A percentile compares a stretch with the other conserved stretches of the same genome.
phyloP scores from a whole-genome alignment of 2,888 invertebrate genomes.

The Balanococcus diminutus region DNA sequence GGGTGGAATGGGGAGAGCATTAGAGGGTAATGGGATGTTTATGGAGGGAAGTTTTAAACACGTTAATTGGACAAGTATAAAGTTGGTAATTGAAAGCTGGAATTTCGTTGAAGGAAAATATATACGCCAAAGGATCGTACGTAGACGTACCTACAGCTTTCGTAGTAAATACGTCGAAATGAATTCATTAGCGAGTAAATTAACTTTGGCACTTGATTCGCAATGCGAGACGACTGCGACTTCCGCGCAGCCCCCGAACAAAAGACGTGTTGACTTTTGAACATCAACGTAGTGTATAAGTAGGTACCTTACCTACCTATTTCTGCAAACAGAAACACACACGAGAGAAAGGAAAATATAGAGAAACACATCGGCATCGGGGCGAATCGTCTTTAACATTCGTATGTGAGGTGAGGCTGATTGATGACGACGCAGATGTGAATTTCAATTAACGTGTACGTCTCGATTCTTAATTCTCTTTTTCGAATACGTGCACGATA shows the following conservation, averaged over 20 bases:
- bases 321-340: background rate
- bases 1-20: too few species aligned
- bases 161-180: background rate
- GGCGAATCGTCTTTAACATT: background rate
- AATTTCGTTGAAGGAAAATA: background rate
- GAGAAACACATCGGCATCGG: background rate
- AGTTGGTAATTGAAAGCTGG: background rate
- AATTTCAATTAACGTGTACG: constrained; percentile 1
- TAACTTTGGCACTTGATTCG: background rate
- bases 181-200: constrained; percentile 13
- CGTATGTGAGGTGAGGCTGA: background rate
- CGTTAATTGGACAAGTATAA: background rate
- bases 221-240: background rate
- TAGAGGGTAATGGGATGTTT: too few species aligned
- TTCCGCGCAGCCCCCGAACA: background rate
- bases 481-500: background rate
- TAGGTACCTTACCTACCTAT: background rate
- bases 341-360: background rate
- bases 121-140: background rate
- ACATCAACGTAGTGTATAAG: background rate
- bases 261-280: constrained; percentile 2
- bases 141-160: background rate
- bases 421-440: background rate
- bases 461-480: constrained; percentile 1
- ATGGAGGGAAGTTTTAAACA: background rate